Evolutionary conservation across 2,113 vertebrate genomes (phyloP), one percentile per base, ranked within the genome.

Genomic region (Albula goreensis): DNA sequence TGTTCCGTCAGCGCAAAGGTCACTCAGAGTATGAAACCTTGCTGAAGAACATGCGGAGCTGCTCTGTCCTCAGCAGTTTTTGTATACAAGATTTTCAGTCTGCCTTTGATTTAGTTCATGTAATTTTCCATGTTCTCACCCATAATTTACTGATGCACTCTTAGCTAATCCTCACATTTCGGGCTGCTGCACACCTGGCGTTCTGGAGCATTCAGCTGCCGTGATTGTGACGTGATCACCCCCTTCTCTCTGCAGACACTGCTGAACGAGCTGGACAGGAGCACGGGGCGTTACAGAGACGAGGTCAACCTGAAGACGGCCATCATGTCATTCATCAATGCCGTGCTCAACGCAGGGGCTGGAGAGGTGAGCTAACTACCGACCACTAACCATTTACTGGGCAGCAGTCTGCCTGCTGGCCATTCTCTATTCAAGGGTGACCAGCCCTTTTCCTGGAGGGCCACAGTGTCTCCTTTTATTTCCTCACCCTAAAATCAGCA

Each of bases 291-390:
- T 83, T 99, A 99, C 92, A 94, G 97, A 88, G 98, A 99, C 22
- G 98, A 99, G 93, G 98, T 99, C 86, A 99, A 97, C 91, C 93
- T 99, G 86, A 99, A 99, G 94, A 99, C 98, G 0, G 97, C 98
- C 91, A 98, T 99, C 91, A 99, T 99, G 98, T 99, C 97, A 89
- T 99, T 99, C 92, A 99, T 99, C 94, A 99, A 99, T 0, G 98
- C 98, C 0, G 96, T 99, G 89, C 96, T 99, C 84, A 99, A 98
- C 10, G 97, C 98, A 60, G 98, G 98, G 57, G 97, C 97, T 12
- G 98, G 98, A 80, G 97, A 99, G 97, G 98, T 99, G 87, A 94
- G 96, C 60, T 48, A 15, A 4, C 56, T 84, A 22, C 31, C 8
- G 31, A 9, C 63, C 41, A 50, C 50, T n/a, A 49, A 48, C 31